phyloP scores from a whole-genome alignment of 2,113 vertebrate genomes.

The Ivindomyrus marchei region DNA sequence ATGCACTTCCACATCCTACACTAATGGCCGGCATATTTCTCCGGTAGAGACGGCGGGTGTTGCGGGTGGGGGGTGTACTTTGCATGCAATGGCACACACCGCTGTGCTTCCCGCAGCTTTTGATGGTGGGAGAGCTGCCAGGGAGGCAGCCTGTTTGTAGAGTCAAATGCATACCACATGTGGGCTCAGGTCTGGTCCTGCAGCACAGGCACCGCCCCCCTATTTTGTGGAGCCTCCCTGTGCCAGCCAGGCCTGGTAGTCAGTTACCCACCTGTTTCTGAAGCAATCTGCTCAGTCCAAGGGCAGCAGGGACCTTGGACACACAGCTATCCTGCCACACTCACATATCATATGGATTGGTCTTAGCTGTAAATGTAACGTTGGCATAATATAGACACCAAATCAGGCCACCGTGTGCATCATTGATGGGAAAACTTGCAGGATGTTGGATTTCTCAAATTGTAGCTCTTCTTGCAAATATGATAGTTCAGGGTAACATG shows the following conservation, averaged over 20 bases:
- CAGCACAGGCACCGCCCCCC: slow-evolving; percentile 27
- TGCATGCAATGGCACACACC: slow-evolving; percentile 42
- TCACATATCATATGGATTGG: background rate
- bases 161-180: slow-evolving; percentile 59
- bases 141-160: slow-evolving; percentile 40
- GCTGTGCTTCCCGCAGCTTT: slow-evolving; percentile 39
- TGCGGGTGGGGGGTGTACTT: slow-evolving; percentile 22
- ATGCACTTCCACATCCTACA: slow-evolving; percentile 53
- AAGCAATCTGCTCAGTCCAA: background rate
- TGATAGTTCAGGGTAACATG: background rate
- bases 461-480: background rate
- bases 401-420: background rate
- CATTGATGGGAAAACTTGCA: background rate
- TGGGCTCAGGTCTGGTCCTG: slow-evolving; percentile 40
- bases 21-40: slow-evolving; percentile 52
- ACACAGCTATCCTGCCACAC: background rate
- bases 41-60: slow-evolving; percentile 40
- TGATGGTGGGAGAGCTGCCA: slow-evolving; percentile 50
- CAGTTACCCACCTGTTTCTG: background rate
- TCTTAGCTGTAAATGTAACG: background rate
- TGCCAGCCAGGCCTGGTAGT: background rate
- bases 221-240: background rate
- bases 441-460: background rate
- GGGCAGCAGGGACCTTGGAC: background rate
- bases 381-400: background rate